Percentiles rank a stretch among this genome's conserved stretches.
These are phyloP conservation scores for Ceyx margarethae DNA, from an alignment of 2,113 vertebrate genomes.

Conservation along the genomic window DNA sequence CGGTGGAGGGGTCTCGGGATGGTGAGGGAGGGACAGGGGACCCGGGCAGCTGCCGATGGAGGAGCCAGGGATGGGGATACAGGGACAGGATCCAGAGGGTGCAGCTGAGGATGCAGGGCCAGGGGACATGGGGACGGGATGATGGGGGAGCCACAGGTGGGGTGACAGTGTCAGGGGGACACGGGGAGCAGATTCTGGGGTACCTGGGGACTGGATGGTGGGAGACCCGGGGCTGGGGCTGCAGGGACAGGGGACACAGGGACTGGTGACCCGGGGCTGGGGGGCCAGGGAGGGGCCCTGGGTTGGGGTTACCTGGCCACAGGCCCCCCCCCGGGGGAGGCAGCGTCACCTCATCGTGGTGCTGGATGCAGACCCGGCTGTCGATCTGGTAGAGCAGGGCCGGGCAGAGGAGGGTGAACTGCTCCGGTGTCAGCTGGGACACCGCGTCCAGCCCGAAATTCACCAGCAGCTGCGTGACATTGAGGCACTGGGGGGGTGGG, in stretches of 20 bases:
- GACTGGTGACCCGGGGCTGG: fast-evolving
- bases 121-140: fast-evolving
- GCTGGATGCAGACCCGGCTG: slow-evolving; percentile 82
- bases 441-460: slow-evolving; percentile 79
- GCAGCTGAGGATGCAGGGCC: neutral
- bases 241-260: neutral
- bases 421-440: slow-evolving; percentile 77
- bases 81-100: neutral
- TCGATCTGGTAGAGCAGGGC: slow-evolving; percentile 88
- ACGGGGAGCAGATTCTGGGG: fast-evolving
- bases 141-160: neutral
- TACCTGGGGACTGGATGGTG: neutral
- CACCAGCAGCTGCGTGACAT: slow-evolving; percentile 81
- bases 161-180: neutral
- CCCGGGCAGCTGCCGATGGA: neutral
- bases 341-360: slow-evolving; percentile 53
- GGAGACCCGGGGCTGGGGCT: fast-evolving
- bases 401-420: slow-evolving; percentile 84
- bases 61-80: neutral
- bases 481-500: slow-evolving; percentile 77
- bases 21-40: neutral
- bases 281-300: neutral
- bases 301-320: slow-evolving; percentile 50
- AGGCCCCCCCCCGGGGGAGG: neutral
- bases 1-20: neutral